Base-by-base conservation (phyloP, 2,888 invertebrate species). In the Eulithis testata region DNA sequence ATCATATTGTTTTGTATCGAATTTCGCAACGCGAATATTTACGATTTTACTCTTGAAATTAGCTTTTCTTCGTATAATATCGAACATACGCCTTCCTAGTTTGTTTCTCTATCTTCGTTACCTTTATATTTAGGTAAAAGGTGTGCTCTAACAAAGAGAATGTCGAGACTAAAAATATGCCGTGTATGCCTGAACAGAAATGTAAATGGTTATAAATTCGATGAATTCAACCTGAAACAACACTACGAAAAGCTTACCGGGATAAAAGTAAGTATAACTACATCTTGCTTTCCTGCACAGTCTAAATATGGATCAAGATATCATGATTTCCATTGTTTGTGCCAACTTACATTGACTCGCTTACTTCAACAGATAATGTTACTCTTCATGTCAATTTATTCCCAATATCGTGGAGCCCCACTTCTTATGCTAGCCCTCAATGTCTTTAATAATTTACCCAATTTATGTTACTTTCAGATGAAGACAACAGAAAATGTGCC, bases 211-310 rank as follows among this genome's bases (percentile, higher is more conserved):
- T 86, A 80, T 66, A 76, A 80, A 63, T 79, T 80, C 63, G 76
- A 82, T 70, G 75, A 71, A 66, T 82, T 76, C 72, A 74, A 84
- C 68, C 72, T 86, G 21, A 82, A 81, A 72, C 74, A 74, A 52
- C 81, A 76, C 63, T 87, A 87, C 66, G 86, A 87, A 68, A 78
- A 86, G 72, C 74, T 87, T 73, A 82, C 81, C 73, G 78, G 78
- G 14, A 65, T 76, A 61, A 86, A 83, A 78, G 87, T 87, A 75
- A 84, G 84, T 79, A 50, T 2, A 1, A 12, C 0, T 37, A 12
- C 1, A 6, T 40, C 12, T 12, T 12, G 11, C 11, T 43, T 27
- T 11, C 8, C 1, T 47, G 47, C 12, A 47, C 14, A 47, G 40
- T 2, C 8, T 40, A 40, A 40, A 40, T 40, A 40, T 40, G 3